These are phyloP conservation scores for Ditula angustiorana DNA, from an alignment of 2,888 invertebrate species.

Conservation along the genomic window DNA sequence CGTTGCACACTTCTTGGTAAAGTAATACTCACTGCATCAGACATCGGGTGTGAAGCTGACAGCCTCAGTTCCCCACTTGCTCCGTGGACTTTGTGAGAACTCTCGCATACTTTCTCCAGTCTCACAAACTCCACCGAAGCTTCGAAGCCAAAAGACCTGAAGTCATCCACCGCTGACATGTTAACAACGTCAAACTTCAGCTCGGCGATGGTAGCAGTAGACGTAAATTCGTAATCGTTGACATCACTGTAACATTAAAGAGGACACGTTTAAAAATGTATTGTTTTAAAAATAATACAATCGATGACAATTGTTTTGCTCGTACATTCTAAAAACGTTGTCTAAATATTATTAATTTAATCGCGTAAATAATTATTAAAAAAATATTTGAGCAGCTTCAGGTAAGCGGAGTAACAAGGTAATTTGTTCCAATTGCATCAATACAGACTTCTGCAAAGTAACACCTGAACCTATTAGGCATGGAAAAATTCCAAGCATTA, in stretches of 20 bases:
- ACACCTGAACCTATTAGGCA: too few relatives aligned
- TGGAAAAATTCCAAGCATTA: too few relatives aligned
- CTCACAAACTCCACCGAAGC: conserved; percentile 93
- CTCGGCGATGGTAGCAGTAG: conserved; percentile 91
- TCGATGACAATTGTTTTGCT: background rate
- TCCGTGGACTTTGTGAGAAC: conserved; percentile 89
- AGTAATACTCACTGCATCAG: conserved; percentile 77
- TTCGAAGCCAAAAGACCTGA: conserved; percentile 93
- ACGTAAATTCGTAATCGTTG: conserved; percentile 89
- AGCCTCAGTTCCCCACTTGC: conserved; percentile 92
- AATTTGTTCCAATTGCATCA: too few relatives aligned
- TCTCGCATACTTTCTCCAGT: conserved; percentile 88
- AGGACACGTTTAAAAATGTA: too few relatives aligned
- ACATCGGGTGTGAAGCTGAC: conserved; percentile 74
- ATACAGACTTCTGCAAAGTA: too few relatives aligned
- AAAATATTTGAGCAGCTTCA: too few relatives aligned
- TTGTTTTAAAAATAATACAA: too few relatives aligned
- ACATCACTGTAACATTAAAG: conserved; percentile 64
- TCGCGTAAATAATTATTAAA: too few relatives aligned
- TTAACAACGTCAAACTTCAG: conserved; percentile 92
- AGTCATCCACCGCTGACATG: conserved; percentile 95
- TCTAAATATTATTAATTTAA: too few relatives aligned
- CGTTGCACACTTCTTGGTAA: too few relatives aligned
- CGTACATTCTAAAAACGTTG: too few relatives aligned
- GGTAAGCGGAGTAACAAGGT: too few relatives aligned